A percentile compares a stretch with the other conserved stretches of the same genome.
phyloP scores from a whole-genome alignment of 2,888 invertebrate genomes.

The Rhagophthalmus giganteus region DNA sequence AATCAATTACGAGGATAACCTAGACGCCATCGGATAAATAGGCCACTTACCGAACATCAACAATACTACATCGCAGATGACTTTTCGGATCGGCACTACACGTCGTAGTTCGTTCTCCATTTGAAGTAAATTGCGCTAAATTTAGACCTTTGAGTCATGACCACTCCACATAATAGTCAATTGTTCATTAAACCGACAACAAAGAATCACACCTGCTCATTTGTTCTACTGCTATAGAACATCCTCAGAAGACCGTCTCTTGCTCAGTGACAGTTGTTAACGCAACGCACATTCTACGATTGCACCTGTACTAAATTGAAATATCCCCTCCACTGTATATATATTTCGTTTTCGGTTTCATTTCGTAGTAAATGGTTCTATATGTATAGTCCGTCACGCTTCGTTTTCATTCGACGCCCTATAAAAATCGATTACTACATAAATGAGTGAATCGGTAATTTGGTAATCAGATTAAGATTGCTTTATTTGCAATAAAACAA shows the following conservation, averaged over 20 bases:
- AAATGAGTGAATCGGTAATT: too few species aligned
- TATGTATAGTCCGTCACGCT: slow-evolving; percentile 3
- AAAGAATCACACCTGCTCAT: background rate
- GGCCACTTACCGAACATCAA: slow-evolving; percentile 68
- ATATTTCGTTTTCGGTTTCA: background rate
- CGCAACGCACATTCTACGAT: background rate
- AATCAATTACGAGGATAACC: slow-evolving; percentile 20
- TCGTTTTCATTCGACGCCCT: too few species aligned
- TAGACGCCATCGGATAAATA: slow-evolving; percentile 5
- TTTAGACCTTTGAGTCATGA: slow-evolving; percentile 15
- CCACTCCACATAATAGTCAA: slow-evolving; percentile 12
- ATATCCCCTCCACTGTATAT: slow-evolving; percentile 2
- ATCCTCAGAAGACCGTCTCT: slow-evolving; percentile 2
- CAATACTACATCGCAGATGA: slow-evolving; percentile 68
- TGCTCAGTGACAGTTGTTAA: slow-evolving; percentile 3
- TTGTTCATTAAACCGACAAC: slow-evolving; percentile 1
- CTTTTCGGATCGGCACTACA: slow-evolving; percentile 60
- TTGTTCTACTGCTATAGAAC: background rate
- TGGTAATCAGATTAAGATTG: too few species aligned
- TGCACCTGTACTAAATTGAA: slow-evolving; percentile 5
- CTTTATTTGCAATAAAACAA: too few species aligned
- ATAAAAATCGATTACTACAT: too few species aligned
- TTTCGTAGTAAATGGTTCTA: background rate
- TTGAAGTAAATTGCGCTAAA: slow-evolving; percentile 6
- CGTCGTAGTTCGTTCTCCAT: slow-evolving; percentile 26